phyloP scores from a whole-genome alignment of 2,888 invertebrate species.

The Acheta domesticus region DNA sequence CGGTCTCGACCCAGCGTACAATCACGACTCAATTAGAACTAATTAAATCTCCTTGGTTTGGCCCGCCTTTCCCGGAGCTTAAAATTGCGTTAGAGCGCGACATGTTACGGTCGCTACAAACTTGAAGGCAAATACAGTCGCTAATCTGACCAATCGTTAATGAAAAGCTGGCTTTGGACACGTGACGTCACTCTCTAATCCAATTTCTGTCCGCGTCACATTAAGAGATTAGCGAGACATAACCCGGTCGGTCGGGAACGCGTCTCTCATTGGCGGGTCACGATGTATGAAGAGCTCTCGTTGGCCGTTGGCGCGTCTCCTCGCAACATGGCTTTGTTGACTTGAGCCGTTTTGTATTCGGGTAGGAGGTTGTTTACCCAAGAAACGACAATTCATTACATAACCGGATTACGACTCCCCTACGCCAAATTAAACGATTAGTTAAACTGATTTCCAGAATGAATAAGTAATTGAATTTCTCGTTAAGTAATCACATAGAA shows the following conservation, averaged over 20 bases:
- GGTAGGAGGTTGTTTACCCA: conserved; percentile 47
- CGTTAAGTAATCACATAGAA: conserved; percentile 54
- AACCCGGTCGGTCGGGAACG: neutral
- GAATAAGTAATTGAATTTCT: conserved; percentile 52
- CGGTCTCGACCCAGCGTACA: neutral
- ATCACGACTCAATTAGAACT: neutral
- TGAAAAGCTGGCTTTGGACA: conserved; percentile 32
- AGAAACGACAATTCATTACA: conserved; percentile 51
- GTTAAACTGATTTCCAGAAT: conserved; percentile 53
- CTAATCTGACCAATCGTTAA: conserved; percentile 36
- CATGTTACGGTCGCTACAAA: conserved; percentile 29
- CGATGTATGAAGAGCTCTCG: conserved; percentile 23
- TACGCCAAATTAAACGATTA: conserved; percentile 50
- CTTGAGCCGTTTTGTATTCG: conserved; percentile 26
- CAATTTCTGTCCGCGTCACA: conserved; percentile 31
- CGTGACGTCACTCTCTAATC: conserved; percentile 33
- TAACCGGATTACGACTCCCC: conserved; percentile 46
- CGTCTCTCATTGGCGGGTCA: conserved; percentile 26
- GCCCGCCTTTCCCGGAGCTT: neutral
- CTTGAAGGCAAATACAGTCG: conserved; percentile 34
- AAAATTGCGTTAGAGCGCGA: conserved; percentile 33
- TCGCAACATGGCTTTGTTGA: conserved; percentile 31
- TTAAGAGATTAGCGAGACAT: conserved; percentile 28
- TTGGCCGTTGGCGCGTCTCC: conserved; percentile 23
- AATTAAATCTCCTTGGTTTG: neutral